Evolutionary conservation across 2,113 vertebrate genomes (phyloP).

Genomic region (Lampris incognitus): DNA sequence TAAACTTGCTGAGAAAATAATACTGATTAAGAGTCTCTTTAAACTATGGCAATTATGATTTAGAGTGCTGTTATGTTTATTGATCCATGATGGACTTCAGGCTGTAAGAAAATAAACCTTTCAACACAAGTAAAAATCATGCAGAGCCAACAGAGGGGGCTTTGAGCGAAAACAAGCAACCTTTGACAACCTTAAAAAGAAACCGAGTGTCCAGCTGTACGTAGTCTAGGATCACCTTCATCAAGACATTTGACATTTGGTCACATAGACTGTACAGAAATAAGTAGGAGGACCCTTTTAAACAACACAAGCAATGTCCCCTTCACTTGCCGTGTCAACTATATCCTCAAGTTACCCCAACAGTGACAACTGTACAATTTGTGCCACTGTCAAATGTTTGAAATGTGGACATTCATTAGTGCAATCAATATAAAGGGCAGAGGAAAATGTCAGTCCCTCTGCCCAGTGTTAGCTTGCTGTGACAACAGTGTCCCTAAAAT

Average conservation of each 20-base stretch:
- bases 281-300: neutral
- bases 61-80: slow-evolving; percentile 24
- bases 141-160: neutral
- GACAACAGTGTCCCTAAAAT: slow-evolving; percentile 18
- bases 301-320: slow-evolving; percentile 9
- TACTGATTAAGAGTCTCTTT: slow-evolving; percentile 76
- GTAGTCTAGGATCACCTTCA: neutral
- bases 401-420: slow-evolving; percentile 27
- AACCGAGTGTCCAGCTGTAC: neutral
- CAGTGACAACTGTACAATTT: slow-evolving; percentile 22
- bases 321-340: slow-evolving; percentile 11
- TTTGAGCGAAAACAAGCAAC: neutral
- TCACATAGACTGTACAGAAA: neutral
- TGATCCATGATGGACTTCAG: slow-evolving; percentile 18
- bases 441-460: slow-evolving; percentile 22
- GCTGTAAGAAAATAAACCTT: slow-evolving; percentile 18
- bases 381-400: neutral
- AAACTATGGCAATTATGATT: slow-evolving; percentile 80
- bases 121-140: neutral
- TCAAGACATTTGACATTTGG: slow-evolving; percentile 1
- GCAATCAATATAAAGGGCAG: slow-evolving; percentile 27
- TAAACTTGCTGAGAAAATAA: slow-evolving; percentile 80
- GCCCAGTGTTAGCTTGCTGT: neutral
- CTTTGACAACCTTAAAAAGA: neutral
- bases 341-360: slow-evolving; percentile 17